Evolutionary conservation across 2,113 vertebrate genomes (phyloP).

Genomic region (Gnathonemus echidnorhynchus): DNA sequence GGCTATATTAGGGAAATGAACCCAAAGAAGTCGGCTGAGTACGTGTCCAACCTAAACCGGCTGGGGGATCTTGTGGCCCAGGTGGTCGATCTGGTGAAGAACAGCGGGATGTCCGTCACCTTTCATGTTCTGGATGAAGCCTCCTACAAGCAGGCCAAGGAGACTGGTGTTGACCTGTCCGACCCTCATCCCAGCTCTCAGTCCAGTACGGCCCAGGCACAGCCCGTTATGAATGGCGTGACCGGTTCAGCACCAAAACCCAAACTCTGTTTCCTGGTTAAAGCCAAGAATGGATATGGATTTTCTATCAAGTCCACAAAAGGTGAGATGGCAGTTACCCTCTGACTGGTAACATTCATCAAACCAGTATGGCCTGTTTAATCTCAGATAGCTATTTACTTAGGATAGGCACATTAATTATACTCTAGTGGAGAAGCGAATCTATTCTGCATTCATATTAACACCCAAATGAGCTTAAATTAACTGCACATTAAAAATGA

Average conservation of each 20-base stretch:
- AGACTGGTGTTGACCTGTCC: conserved; percentile 56
- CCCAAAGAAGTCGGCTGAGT: background rate
- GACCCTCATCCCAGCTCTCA: conserved; percentile 24
- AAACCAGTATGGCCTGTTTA: background rate
- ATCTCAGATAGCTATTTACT: background rate
- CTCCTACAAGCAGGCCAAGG: conserved; percentile 70
- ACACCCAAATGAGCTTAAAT: background rate
- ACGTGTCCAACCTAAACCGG: background rate
- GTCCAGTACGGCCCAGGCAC: conserved; percentile 19
- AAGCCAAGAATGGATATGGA: conserved; percentile 63
- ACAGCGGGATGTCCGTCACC: conserved; percentile 63
- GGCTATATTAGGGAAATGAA: background rate
- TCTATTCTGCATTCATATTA: background rate
- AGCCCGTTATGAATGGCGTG: conserved; percentile 42
- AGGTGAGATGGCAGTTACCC: conserved; percentile 55
- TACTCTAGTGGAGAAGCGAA: background rate
- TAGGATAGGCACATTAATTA: background rate
- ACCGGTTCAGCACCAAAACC: conserved; percentile 49
- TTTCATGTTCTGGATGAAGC: conserved; percentile 74
- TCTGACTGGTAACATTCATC: background rate
- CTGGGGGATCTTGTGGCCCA: conserved; percentile 33
- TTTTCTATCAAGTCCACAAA: conserved; percentile 75
- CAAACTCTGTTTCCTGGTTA: conserved; percentile 79
- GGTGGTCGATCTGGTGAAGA: conserved; percentile 79
- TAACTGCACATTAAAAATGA: background rate